Conservation (phyloP, 2,797 vertebrate genomes). For the Aphelocoma californica region DNA sequence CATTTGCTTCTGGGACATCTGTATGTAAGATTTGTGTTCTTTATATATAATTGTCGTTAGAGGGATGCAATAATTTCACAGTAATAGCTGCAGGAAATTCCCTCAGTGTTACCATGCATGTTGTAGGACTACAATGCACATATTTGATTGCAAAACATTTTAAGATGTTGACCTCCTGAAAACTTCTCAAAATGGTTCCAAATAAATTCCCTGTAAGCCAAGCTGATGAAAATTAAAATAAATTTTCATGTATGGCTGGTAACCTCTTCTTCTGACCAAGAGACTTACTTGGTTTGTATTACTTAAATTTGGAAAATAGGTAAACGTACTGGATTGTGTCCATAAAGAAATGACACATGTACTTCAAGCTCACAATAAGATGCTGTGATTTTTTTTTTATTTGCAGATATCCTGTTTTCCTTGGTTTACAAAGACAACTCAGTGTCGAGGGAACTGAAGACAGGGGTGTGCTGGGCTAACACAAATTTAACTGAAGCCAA, state of each 20-base stretch:
- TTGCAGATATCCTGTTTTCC: constrained; percentile 65
- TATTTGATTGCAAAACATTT: not conserved
- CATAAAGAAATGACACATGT: constrained; percentile 12
- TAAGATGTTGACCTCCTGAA: not conserved
- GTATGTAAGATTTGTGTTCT: not conserved
- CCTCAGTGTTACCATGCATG: not conserved
- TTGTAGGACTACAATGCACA: not conserved
- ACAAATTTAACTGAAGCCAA: constrained; percentile 63
- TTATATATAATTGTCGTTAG: not conserved
- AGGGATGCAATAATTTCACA: not conserved
- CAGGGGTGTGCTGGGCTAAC: constrained; percentile 51
- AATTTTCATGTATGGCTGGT: not conserved
- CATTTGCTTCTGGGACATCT: not conserved
- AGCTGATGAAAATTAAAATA: not conserved
- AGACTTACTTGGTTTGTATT: not conserved
- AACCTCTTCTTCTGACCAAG: not conserved
- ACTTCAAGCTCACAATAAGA: constrained; percentile 14
- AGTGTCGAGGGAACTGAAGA: constrained; percentile 32
- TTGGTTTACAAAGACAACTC: constrained; percentile 65
- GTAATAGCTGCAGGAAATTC: not conserved
- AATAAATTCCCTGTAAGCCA: not conserved
- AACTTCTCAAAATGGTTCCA: not conserved
- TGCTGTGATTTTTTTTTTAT: constrained; percentile 1
- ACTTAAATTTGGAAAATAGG: not conserved
- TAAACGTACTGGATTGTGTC: not conserved